phyloP scores from a whole-genome alignment of 2,797 vertebrate genomes.

The Characodon lateralis region DNA sequence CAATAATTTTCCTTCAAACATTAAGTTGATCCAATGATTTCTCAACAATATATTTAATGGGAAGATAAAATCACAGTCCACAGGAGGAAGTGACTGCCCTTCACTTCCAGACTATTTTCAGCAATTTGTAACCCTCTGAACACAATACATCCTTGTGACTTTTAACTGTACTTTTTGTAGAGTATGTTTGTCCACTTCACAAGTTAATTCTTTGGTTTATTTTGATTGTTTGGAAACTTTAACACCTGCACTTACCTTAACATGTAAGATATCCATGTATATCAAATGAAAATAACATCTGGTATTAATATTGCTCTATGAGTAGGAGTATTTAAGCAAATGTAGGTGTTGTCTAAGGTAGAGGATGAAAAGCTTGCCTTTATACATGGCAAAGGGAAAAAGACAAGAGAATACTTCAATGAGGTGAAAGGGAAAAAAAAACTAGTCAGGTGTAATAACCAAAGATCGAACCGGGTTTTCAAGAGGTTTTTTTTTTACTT shows the following conservation, averaged over 20 bases:
- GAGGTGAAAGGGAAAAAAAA: constrained; percentile 31
- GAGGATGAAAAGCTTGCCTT: constrained; percentile 23
- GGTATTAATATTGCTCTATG: constrained; percentile 36
- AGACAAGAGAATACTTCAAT: constrained; percentile 36
- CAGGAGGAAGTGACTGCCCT: background rate
- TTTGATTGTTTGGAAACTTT: background rate
- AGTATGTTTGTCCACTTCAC: background rate
- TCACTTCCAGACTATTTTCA: too few species aligned
- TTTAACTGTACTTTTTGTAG: background rate
- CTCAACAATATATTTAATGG: background rate
- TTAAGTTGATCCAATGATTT: background rate
- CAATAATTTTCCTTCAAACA: background rate
- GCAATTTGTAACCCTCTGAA: background rate
- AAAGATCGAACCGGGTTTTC: constrained; percentile 19
- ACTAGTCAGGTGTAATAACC: constrained; percentile 36
- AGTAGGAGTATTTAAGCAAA: background rate
- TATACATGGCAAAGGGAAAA: constrained; percentile 43
- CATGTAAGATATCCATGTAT: background rate
- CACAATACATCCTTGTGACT: background rate
- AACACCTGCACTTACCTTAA: background rate
- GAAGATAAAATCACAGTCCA: background rate
- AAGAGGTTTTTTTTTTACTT: constrained; percentile 1
- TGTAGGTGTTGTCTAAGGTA: constrained; percentile 7
- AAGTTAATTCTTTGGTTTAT: background rate
- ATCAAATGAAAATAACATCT: constrained; percentile 18